These are phyloP conservation scores for Serrognathus titanus DNA, from an alignment of 2,888 invertebrate genomes.

Conservation along the genomic window DNA sequence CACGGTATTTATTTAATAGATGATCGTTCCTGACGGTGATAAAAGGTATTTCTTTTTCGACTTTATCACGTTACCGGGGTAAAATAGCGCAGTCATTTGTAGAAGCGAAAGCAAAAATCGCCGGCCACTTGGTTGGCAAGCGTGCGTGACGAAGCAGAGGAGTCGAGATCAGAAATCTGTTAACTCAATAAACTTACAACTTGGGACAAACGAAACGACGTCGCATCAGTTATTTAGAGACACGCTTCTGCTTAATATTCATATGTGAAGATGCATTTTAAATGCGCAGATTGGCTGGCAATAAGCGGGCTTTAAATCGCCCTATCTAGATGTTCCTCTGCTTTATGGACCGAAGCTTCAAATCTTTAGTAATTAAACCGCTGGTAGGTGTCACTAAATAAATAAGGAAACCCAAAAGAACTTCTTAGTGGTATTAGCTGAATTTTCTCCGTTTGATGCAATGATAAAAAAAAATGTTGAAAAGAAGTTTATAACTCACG, in stretches of 20 bases:
- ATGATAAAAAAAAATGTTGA: too few relatives aligned
- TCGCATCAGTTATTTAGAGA: slow-evolving; percentile 29
- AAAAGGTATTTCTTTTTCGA: too few relatives aligned
- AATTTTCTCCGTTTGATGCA: too few relatives aligned
- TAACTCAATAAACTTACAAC: slow-evolving; percentile 31
- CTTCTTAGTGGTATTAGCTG: too few relatives aligned
- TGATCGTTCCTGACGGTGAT: too few relatives aligned
- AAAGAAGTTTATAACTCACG: too few relatives aligned
- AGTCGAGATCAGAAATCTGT: slow-evolving; percentile 25
- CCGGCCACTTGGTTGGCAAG: slow-evolving; percentile 11
- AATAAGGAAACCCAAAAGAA: too few relatives aligned
- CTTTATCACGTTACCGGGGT: not conserved
- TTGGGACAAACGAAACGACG: slow-evolving; percentile 28
- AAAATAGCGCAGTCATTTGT: not conserved
- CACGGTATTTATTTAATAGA: too few relatives aligned
- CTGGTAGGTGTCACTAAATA: too few relatives aligned
- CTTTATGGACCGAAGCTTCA: too few relatives aligned
- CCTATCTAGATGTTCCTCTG: slow-evolving; percentile 11
- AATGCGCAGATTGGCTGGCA: slow-evolving; percentile 27
- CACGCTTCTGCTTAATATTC: slow-evolving; percentile 34
- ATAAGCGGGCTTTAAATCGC: slow-evolving; percentile 16
- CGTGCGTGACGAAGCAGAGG: slow-evolving; percentile 28
- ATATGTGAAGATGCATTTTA: slow-evolving; percentile 34
- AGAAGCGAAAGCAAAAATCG: slow-evolving; percentile 9
- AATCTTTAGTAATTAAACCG: too few relatives aligned